Evolutionary conservation across 2,113 vertebrate species (phyloP), one percentile per base, ranked within the genome.

Genomic region (Pampusana beccarii): DNA sequence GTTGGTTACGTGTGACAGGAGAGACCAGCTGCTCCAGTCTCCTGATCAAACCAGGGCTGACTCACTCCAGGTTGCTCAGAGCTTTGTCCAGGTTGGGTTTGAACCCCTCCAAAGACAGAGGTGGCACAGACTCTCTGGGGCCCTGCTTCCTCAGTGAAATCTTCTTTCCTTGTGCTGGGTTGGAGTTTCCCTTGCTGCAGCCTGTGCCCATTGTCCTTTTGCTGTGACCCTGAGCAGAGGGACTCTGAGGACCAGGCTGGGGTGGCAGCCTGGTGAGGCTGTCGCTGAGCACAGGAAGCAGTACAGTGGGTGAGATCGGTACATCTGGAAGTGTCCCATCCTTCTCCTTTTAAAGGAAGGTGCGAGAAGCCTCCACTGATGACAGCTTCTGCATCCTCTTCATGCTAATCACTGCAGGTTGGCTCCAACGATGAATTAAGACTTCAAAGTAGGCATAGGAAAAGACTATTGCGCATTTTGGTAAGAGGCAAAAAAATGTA

Each of bases 241-340:
- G 20, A 38, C 31, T 2, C 44, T 53, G 33, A 4, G 16, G 28
- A 23, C 38, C 38, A 44, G 11, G 13, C 73, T 38, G 23, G 44
- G 28, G 16, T 46, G 84, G 78, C 62, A 80, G 62, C 33, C 24
- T 0, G 0, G 6, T 1, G 11, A 25, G 69, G 28, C 51, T 79
- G 70, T 65, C 20, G 40, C 11, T 14, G 19, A 58, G 11, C 54
- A 60, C 25, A 36, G 56, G n/a, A 48, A n/a, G 31, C 31, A 62
- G 21, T 3, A 13, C n/a, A 20, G n/a, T 16, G 24, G 40, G n/a
- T 18, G 50, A 66, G 64, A 64, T 80, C 0, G 0, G 16, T 6
- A n/a, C 13, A 6, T 25, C 51, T 78, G 42, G 13, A 81, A 64
- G 16, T 17, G 42, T 64, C 36, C 28, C 13, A 40, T 24, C 14